These are phyloP conservation scores for Calephelis virginiensis DNA, from an alignment of 1,140 invertebrate species.

Conservation along the genomic window DNA sequence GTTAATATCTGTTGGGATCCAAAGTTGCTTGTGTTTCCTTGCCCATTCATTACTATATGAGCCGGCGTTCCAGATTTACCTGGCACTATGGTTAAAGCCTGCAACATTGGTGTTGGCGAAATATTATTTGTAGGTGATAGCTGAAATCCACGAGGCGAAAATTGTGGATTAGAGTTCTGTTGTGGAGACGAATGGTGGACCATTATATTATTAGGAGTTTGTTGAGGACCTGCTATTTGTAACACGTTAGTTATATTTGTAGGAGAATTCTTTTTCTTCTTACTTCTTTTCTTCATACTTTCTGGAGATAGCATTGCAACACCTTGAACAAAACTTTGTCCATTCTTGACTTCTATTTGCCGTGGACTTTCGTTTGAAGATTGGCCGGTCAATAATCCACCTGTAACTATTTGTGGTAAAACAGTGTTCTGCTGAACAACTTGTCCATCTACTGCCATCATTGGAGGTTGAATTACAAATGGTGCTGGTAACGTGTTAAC, in stretches of 20 bases:
- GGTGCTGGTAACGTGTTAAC: slow-evolving; percentile 90
- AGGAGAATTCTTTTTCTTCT: slow-evolving; percentile 85
- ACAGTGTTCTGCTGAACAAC: slow-evolving; percentile 84
- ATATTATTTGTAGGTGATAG: slow-evolving; percentile 81
- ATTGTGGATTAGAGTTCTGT: slow-evolving; percentile 80
- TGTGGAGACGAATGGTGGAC: slow-evolving; percentile 69
- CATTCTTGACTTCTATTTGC: slow-evolving; percentile 68
- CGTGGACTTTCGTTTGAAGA: slow-evolving; percentile 62
- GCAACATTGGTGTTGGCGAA: slow-evolving; percentile 82
- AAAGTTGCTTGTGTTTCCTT: slow-evolving; percentile 81
- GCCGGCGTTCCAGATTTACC: slow-evolving; percentile 85
- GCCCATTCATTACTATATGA: slow-evolving; percentile 86
- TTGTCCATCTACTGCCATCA: slow-evolving; percentile 84
- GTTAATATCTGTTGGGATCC: slow-evolving; percentile 84
- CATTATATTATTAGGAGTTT: slow-evolving; percentile 71
- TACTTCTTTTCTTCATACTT: slow-evolving; percentile 83
- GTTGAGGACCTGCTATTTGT: slow-evolving; percentile 83
- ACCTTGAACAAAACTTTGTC: slow-evolving; percentile 76
- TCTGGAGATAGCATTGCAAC: slow-evolving; percentile 84
- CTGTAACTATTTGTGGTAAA: slow-evolving; percentile 83
- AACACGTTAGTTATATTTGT: slow-evolving; percentile 87
- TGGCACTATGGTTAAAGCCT: slow-evolving; percentile 87
- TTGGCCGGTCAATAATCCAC: slow-evolving; percentile 82
- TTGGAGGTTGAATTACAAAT: slow-evolving; percentile 87
- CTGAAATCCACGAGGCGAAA: slow-evolving; percentile 83